Percentiles rank a stretch among this genome's conserved stretches.
Conservation (phyloP, 2,113 vertebrate species). For the Corythaeola cristata region DNA sequence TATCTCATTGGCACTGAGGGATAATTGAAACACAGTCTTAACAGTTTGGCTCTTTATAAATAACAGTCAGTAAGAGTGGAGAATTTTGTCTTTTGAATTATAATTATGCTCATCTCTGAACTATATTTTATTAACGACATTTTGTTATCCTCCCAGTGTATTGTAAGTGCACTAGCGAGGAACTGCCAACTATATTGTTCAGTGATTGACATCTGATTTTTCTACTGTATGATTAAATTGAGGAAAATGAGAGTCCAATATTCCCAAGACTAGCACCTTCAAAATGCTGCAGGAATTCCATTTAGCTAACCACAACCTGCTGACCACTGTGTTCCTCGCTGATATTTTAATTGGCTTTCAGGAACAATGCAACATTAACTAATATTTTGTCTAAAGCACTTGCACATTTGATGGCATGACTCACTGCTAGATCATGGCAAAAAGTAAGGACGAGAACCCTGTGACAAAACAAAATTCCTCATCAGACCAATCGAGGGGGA, state of each 20-base stretch:
- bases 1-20: background rate
- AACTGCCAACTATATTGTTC: background rate
- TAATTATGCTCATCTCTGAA: background rate
- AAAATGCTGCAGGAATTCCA: background rate
- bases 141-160: background rate
- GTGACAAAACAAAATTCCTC: background rate
- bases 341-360: background rate
- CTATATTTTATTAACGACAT: background rate
- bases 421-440: background rate
- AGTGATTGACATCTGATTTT: background rate
- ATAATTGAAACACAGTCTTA: background rate
- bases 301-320: background rate
- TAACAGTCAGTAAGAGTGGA: background rate
- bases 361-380: background rate
- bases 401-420: background rate
- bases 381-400: background rate
- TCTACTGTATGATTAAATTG: background rate
- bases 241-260: background rate
- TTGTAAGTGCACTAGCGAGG: background rate
- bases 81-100: background rate
- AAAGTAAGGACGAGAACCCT: background rate
- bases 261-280: background rate
- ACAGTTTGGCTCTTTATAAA: background rate
- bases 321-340: background rate
- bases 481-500: rapidly evolving